Percentiles rank a stretch among this genome's conserved stretches.
Evolutionary conservation across 1,140 invertebrate species (phyloP).

Genomic region (Cotesia typhae): DNA sequence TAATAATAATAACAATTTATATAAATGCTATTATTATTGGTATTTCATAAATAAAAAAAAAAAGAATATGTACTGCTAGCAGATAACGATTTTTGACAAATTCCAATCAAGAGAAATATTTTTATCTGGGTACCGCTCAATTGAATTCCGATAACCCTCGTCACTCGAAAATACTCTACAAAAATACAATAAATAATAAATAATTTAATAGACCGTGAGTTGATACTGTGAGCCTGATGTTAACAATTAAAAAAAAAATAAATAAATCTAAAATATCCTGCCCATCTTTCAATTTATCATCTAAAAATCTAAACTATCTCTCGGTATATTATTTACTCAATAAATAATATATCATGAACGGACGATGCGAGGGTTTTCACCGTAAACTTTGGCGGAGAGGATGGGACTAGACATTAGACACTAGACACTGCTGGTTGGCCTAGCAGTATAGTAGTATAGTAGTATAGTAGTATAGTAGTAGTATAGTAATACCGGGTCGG

Average conservation of each 20-base stretch:
- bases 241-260: background rate
- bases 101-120: conserved; percentile 20
- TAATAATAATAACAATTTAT: too few relatives aligned
- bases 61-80: background rate
- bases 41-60: background rate
- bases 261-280: too few relatives aligned
- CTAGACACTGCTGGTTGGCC: too few relatives aligned
- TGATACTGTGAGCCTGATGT: background rate
- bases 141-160: conserved; percentile 24
- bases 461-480: background rate
- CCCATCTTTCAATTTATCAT: too few relatives aligned
- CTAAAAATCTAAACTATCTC: too few relatives aligned
- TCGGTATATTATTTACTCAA: too few relatives aligned
- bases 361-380: background rate
- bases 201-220: too few relatives aligned
- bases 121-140: conserved; percentile 4
- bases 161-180: background rate
- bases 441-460: too few relatives aligned
- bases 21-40: too few relatives aligned
- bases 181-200: background rate
- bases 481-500: background rate
- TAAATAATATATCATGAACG: background rate
- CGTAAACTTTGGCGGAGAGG: too few relatives aligned
- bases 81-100: conserved; percentile 25
- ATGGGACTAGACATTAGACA: too few relatives aligned